Percentiles rank a stretch among this genome's conserved stretches.
These are phyloP conservation scores for Bombyx huttoni DNA, from an alignment of 2,888 invertebrate genomes.

Conservation along the genomic window DNA sequence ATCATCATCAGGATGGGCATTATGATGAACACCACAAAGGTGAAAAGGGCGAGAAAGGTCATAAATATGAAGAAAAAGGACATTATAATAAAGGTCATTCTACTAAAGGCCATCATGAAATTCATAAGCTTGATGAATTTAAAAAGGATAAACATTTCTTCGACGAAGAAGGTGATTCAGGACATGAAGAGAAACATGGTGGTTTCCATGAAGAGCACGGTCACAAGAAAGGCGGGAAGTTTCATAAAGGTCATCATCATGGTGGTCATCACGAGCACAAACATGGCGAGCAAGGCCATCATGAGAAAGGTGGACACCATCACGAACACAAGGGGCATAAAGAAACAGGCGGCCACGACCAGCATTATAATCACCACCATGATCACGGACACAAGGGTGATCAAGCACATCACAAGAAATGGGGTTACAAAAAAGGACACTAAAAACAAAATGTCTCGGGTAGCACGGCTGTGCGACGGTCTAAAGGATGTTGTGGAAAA, in stretches of 20 bases:
- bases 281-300: slow-evolving; percentile 85
- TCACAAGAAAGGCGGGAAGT: slow-evolving; percentile 85
- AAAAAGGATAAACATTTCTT: slow-evolving; percentile 90
- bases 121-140: slow-evolving; percentile 88
- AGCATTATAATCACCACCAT: slow-evolving; percentile 81
- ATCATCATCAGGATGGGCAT: slow-evolving; percentile 77
- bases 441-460: slow-evolving; percentile 15
- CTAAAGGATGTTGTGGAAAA: slow-evolving; percentile 1
- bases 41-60: slow-evolving; percentile 78
- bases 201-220: slow-evolving; percentile 84
- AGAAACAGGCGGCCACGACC: slow-evolving; percentile 82
- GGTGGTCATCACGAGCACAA: slow-evolving; percentile 82
- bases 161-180: slow-evolving; percentile 87
- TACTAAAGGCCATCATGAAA: slow-evolving; percentile 88
- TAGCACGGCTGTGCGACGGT: background rate
- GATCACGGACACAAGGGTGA: slow-evolving; percentile 86
- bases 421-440: slow-evolving; percentile 76
- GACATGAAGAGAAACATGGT: slow-evolving; percentile 86
- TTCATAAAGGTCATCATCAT: slow-evolving; percentile 86
- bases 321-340: slow-evolving; percentile 86
- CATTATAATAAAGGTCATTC: slow-evolving; percentile 88
- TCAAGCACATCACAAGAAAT: slow-evolving; percentile 84
- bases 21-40: slow-evolving; percentile 76
- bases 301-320: slow-evolving; percentile 85
- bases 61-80: slow-evolving; percentile 78